Base-by-base conservation (phyloP, 2,113 vertebrate species). In the Halcyon senegalensis region DNA sequence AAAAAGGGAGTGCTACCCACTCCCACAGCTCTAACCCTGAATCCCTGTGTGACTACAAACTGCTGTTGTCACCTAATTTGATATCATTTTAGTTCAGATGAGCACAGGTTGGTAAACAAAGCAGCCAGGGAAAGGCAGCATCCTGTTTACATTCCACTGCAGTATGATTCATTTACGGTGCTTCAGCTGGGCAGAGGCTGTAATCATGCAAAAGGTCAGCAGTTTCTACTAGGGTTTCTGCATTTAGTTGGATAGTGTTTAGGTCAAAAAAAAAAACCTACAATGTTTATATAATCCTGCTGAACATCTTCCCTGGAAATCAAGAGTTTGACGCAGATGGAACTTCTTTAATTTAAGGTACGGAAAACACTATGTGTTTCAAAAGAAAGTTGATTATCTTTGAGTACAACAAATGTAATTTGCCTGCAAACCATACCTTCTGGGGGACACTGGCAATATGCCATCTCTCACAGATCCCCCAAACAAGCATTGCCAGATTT, bases 81-180 rank as follows among this genome's bases (percentile, higher is more conserved):
- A 89, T 84, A 88, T 35, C 35, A 13, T 15, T 84, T 69, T 78
- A 73, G 89, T 97, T 97, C 81, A 94, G 67, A 95, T 81, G 58
- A 90, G 55, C 92, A 95, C 56, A 70, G 96, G 89, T 96, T 95
- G 86, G 96, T 98, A 98, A 98, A 98, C 94, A 97, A 67, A 75
- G 4, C 81, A 10, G 92, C 79, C 97, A 96, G 91, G 95, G 79
- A 97, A 96, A 81, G 80, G 60, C 85, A 97, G 95, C 64, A 97
- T 98, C 97, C 97, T 98, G 98, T 98, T 98, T 98, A 98, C 17
- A 19, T 92, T 95, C 93, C 63, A 63, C 56, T 96, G 88, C 58
- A 96, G 74, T 37, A 87, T 93, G 92, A 97, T 75, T 93, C 73
- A 92, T 58, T 44, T 60, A 87, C 4, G 17, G 66, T 66, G 96